phyloP scores from a whole-genome alignment of 2,888 invertebrate species.

The Altica lythri region DNA sequence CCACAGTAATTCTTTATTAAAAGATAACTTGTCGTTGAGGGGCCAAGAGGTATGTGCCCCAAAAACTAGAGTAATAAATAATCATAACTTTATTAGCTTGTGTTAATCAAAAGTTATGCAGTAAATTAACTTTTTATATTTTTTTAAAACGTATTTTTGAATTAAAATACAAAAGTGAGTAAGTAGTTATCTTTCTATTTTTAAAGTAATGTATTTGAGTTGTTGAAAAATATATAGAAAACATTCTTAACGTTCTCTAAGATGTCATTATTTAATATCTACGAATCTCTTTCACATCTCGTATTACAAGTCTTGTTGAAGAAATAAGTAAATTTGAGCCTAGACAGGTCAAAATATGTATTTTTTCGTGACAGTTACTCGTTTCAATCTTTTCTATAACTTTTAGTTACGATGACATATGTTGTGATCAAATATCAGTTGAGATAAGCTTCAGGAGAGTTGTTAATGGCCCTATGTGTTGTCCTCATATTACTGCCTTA shows the following conservation, averaged over 20 bases:
- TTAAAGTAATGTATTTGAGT: no score
- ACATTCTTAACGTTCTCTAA: no score
- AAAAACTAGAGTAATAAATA: conserved; percentile 29
- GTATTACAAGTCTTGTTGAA: no score
- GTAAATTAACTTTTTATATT: no score
- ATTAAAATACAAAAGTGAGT: no score
- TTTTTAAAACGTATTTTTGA: no score
- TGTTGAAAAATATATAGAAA: no score
- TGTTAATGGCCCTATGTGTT: conserved; percentile 50
- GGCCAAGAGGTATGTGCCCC: conserved; percentile 17
- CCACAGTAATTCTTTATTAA: conserved; percentile 35
- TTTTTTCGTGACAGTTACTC: conserved; percentile 20
- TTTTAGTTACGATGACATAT: conserved; percentile 47
- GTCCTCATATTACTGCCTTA: conserved; percentile 53
- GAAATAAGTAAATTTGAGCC: conserved; percentile 13
- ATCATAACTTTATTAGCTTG: conserved; percentile 23
- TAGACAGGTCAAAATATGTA: conserved; percentile 34
- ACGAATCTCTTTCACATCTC: no score
- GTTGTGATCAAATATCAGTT: conserved; percentile 51
- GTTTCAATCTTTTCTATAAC: conserved; percentile 40
- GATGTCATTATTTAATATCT: no score
- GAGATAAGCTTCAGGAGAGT: conserved; percentile 46
- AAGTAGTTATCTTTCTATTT: no score
- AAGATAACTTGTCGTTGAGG: conserved; percentile 26
- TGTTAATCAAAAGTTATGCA: no score